These are phyloP conservation scores for Ameiurus melas DNA, from an alignment of 2,113 vertebrate species.

Conservation along the genomic window DNA sequence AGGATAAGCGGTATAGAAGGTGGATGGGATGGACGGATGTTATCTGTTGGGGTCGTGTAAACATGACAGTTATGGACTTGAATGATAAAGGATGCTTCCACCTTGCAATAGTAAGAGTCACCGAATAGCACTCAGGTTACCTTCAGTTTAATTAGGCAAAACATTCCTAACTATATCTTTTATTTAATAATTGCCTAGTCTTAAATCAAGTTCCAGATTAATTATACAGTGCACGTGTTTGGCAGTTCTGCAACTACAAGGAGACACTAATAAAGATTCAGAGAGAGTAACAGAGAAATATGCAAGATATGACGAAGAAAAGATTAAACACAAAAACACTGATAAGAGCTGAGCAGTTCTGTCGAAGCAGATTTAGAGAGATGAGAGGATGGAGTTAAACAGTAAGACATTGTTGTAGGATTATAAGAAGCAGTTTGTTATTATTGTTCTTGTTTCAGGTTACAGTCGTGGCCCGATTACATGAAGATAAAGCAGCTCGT, in stretches of 20 bases:
- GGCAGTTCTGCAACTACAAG: neutral
- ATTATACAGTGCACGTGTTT: neutral
- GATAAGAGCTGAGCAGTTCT: neutral
- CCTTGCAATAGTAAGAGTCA: neutral
- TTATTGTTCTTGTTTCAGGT: constrained; percentile 1
- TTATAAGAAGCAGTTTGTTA: neutral
- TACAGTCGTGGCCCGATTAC: neutral
- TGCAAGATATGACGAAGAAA: neutral
- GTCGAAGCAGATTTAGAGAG: neutral
- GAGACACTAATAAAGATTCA: neutral
- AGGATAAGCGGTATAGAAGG: too few species aligned
- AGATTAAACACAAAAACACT: neutral
- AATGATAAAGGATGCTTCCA: neutral
- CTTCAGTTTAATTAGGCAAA: neutral
- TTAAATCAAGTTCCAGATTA: neutral
- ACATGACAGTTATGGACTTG: neutral
- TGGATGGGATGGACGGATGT: too few species aligned
- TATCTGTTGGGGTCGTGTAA: too few species aligned
- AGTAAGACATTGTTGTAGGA: constrained; percentile 10
- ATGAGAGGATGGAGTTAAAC: neutral
- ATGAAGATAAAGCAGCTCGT: neutral
- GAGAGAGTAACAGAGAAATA: neutral
- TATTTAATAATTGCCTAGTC: neutral
- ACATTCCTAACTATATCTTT: neutral
- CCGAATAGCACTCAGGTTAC: neutral